These are phyloP conservation scores for Neocrepidodera transversa DNA, from an alignment of 2,888 invertebrate genomes.

Conservation along the genomic window DNA sequence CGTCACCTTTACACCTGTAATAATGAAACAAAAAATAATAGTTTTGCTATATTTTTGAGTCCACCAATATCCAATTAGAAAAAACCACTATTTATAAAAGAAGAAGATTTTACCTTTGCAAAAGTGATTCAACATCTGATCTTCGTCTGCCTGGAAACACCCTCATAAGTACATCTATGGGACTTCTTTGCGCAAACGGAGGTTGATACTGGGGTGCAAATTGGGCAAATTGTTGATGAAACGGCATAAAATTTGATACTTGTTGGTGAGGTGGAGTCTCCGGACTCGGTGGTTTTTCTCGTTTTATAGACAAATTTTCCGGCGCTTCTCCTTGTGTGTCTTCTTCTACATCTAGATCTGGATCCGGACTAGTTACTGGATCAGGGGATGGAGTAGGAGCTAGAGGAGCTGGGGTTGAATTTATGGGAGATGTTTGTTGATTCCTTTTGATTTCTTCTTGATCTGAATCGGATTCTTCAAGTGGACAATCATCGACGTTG, in stretches of 20 bases:
- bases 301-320: conserved; percentile 81
- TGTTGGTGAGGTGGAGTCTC: conserved; percentile 56
- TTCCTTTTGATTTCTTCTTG: conserved; percentile 55
- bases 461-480: conserved; percentile 63
- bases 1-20: conserved; percentile 73
- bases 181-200: conserved; percentile 69
- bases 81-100: no score
- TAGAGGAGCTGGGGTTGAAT: conserved; percentile 51
- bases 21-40: not conserved
- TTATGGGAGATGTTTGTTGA: conserved; percentile 56
- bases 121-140: conserved; percentile 83
- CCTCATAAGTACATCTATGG: conserved; percentile 86
- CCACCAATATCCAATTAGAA: no score
- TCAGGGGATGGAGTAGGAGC: conserved; percentile 58
- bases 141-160: conserved; percentile 90
- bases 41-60: no score
- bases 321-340: conserved; percentile 67
- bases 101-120: conserved; percentile 68
- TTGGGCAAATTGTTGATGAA: conserved; percentile 60
- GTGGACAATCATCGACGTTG: conserved; percentile 59
- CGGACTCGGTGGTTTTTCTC: conserved; percentile 63
- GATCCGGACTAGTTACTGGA: conserved; percentile 54
- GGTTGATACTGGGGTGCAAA: conserved; percentile 61
- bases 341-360: conserved; percentile 64
- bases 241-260: conserved; percentile 61